Percentiles rank a stretch among this genome's conserved stretches.
These are phyloP conservation scores for Pagrus major DNA, from an alignment of 2,113 vertebrate species.

Conservation along the genomic window DNA sequence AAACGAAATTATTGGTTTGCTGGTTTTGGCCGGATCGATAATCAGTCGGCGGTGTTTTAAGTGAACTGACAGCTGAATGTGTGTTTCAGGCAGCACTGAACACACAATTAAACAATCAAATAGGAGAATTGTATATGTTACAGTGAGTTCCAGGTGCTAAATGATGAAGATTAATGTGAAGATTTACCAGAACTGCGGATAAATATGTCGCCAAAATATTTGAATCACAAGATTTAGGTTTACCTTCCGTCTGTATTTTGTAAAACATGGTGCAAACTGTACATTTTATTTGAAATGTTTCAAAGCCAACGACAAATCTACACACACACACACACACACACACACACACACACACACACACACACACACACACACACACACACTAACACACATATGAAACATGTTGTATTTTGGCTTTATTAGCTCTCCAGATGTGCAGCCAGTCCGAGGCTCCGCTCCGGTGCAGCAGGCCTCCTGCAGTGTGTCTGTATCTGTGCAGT, in stretches of 20 bases:
- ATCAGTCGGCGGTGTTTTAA: background rate
- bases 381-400: background rate
- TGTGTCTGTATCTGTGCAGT: conserved; percentile 17
- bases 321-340: background rate
- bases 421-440: conserved; percentile 24
- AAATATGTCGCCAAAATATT: background rate
- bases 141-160: background rate
- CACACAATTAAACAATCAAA: background rate
- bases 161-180: background rate
- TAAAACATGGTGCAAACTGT: background rate
- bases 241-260: background rate
- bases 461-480: conserved; percentile 28
- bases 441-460: background rate
- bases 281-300: background rate
- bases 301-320: background rate
- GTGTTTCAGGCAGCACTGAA: background rate
- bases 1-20: conserved; percentile 17
- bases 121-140: fast-evolving
- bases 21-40: conserved; percentile 10
- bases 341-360: background rate
- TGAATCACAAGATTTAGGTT: background rate
- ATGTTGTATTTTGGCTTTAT: background rate
- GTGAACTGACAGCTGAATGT: background rate
- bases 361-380: background rate
- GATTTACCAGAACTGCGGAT: too few relatives aligned